Evolutionary conservation across 2,113 vertebrate species (phyloP).

Genomic region (Syngnathus typhle): DNA sequence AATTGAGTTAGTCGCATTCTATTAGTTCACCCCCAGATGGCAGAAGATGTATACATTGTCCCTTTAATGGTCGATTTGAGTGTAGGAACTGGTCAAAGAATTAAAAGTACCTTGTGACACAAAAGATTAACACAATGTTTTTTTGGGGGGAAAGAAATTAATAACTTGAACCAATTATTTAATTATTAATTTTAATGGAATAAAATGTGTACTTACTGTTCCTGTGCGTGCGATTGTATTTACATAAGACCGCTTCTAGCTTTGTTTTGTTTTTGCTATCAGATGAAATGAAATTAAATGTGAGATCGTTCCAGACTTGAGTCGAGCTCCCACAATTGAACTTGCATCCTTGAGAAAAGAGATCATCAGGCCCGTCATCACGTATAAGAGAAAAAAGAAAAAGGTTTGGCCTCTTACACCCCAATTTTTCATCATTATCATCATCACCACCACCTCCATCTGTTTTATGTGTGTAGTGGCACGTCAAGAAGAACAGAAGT

Average conservation of each 20-base stretch:
- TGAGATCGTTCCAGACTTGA: constrained; percentile 30
- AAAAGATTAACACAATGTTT: no score
- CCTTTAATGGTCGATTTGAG: no score
- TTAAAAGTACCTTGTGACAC: no score
- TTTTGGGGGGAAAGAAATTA: no score
- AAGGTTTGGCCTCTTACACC: constrained; percentile 11
- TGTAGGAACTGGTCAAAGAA: no score
- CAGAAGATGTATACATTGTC: no score
- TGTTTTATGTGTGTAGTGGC: background rate
- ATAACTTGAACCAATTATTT: no score
- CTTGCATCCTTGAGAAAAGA: background rate
- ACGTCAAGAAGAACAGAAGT: fast-evolving
- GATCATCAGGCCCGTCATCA: background rate
- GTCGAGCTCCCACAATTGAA: background rate
- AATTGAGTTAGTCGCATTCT: no score
- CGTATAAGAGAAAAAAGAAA: background rate
- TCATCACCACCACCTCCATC: background rate
- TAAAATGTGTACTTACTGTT: no score
- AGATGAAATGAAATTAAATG: background rate
- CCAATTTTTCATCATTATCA: background rate
- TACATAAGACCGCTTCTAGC: background rate
- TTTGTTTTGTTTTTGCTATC: background rate
- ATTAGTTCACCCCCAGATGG: no score
- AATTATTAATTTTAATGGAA: no score
- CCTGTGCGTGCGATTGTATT: no score